Evolutionary conservation across 2,113 vertebrate species (phyloP), one percentile per base, ranked within the genome.

Genomic region (Catharus fuscescens): DNA sequence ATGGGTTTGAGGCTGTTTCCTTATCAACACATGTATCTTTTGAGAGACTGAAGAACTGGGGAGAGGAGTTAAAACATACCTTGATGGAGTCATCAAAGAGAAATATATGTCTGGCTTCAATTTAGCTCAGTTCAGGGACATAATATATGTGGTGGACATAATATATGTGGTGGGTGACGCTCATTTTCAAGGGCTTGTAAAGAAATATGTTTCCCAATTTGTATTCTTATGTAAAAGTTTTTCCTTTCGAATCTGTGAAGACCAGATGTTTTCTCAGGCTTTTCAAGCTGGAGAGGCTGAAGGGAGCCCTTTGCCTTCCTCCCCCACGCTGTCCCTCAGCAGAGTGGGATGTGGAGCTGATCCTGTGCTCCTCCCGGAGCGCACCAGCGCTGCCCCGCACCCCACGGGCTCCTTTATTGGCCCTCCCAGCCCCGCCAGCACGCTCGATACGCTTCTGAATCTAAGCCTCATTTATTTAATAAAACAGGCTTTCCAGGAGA

Each of bases 11-110:
- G 54, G 36, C 54, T 71, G 48, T 44, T 92, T 44, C 52, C 66
- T 93, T 86, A 94, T 90, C 93, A 90, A 66, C 80, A 81, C 10
- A 25, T 60, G 67, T 42, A 64, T 90, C 82, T 92, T 93, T 66
- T 34, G 15, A 73, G 52, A 81, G 62, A 44, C 54, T 40, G 44
- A 87, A 59, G 48, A 71, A 54, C 53, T 10, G 21, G 29, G 15
- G 34, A 88, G 59, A 88, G 19, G 64, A 93, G 36, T 78, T 92
- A 83, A 88, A 94, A 74, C 36, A 64, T 83, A 90, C 61, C 74
- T 91, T 88, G 82, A 93, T 77, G 74, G 76, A 94, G 76, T 74
- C 62, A 92, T 95, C 85, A 83, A 80, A 93, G 82, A 83, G 34
- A 86, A 88, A 67, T 52, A 86, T 14, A 48, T 31, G 10, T 74